Evolutionary conservation across 30 jellyfish, hydroid and myxozoan genomes (phyloP).

Genomic region (Aurelia coerulea): DNA sequence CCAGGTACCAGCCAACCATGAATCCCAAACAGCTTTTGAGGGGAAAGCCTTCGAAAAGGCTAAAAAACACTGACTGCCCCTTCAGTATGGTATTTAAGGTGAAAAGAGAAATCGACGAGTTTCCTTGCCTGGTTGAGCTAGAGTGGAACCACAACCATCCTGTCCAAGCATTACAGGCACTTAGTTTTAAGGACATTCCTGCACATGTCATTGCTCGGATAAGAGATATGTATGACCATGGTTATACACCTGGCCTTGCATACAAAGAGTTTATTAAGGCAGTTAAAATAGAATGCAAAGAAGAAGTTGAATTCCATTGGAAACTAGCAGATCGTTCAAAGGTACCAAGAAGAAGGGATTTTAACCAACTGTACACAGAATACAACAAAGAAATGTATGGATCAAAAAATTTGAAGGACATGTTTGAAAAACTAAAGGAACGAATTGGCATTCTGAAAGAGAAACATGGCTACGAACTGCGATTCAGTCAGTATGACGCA

Average conservation of each 20-base stretch:
- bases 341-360: too few relatives aligned
- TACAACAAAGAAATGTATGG: too few relatives aligned
- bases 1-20: slow-evolving; percentile 27
- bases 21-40: not conserved
- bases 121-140: slow-evolving; percentile 11
- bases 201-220: not conserved
- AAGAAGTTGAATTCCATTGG: slow-evolving; percentile 34
- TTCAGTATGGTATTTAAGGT: not conserved
- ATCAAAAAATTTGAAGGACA: too few relatives aligned
- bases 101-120: slow-evolving; percentile 3
- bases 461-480: too few relatives aligned
- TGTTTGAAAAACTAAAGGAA: too few relatives aligned
- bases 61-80: slow-evolving; percentile 45
- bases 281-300: not conserved
- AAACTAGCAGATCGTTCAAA: too few relatives aligned
- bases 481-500: too few relatives aligned
- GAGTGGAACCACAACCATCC: slow-evolving; percentile 31
- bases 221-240: slow-evolving; percentile 1
- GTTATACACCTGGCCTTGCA: slow-evolving; percentile 44
- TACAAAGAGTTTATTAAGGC: slow-evolving; percentile 14
- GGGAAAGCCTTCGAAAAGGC: slow-evolving; percentile 19
- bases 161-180: slow-evolving; percentile 19
- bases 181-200: slow-evolving; percentile 17
- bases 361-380: too few relatives aligned
- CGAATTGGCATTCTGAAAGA: too few relatives aligned